phyloP scores from a whole-genome alignment of 2,797 vertebrate genomes.

The Microtus californicus region DNA sequence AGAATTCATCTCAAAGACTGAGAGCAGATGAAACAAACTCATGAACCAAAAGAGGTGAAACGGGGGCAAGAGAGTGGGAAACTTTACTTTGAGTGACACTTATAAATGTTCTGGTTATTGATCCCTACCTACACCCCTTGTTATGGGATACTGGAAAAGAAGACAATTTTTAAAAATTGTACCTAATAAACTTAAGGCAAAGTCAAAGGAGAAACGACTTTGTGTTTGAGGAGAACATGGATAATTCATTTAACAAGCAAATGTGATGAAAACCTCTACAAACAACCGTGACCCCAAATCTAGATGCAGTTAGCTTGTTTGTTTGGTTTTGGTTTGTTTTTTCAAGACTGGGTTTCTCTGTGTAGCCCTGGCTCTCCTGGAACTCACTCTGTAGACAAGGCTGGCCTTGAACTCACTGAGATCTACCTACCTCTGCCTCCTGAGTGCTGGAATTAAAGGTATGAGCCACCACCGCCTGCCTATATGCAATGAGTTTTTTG shows the following conservation, averaged over 20 bases:
- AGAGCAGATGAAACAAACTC: not conserved
- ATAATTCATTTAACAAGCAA: not conserved
- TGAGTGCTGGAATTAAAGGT: not conserved
- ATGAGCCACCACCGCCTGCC: fast-evolving
- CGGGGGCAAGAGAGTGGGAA: not conserved
- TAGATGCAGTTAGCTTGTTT: not conserved
- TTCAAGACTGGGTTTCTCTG: not conserved
- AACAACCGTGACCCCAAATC: not conserved
- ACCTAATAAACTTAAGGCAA: not conserved
- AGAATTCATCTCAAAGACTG: not conserved
- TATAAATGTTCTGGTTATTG: not conserved
- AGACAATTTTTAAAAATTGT: not conserved
- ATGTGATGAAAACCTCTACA: not conserved
- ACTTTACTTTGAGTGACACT: not conserved
- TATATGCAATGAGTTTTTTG: not conserved
- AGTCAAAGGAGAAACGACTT: not conserved
- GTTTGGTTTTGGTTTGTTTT: not conserved
- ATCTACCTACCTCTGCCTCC: not conserved
- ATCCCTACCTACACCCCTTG: not conserved
- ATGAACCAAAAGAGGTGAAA: not conserved
- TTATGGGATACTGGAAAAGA: not conserved
- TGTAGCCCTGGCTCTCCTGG: not conserved
- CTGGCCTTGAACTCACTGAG: not conserved
- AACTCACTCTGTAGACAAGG: not conserved
- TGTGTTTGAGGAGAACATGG: not conserved